Percentiles rank a stretch among this genome's conserved stretches.
Evolutionary conservation across 2,888 invertebrate genomes (phyloP).

Genomic region (Leptothorax acervorum): DNA sequence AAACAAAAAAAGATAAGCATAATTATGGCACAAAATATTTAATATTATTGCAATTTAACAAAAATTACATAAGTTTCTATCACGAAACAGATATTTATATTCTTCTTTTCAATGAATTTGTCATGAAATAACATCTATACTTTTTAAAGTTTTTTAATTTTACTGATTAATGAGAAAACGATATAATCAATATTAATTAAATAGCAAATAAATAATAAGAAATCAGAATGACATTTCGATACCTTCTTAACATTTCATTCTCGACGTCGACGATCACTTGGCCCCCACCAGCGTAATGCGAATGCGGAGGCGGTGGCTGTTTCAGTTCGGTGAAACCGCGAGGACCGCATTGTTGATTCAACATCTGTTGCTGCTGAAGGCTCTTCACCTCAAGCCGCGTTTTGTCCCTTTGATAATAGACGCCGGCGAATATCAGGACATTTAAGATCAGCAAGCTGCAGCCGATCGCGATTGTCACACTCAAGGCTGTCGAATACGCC

Average conservation of each 20-base stretch:
- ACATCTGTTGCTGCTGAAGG: slow-evolving; percentile 91
- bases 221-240: slow-evolving; percentile 10
- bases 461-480: slow-evolving; percentile 97
- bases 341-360: slow-evolving; percentile 90
- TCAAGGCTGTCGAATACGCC: slow-evolving; percentile 95
- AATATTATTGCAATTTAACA: not conserved
- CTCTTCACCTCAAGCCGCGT: slow-evolving; percentile 92
- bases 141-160: not conserved
- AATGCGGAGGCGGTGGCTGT: slow-evolving; percentile 89
- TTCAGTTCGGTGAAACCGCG: slow-evolving; percentile 86
- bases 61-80: not conserved
- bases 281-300: slow-evolving; percentile 92
- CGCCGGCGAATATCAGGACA: slow-evolving; percentile 96
- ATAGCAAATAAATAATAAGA: slow-evolving; percentile 5
- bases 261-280: slow-evolving; percentile 95
- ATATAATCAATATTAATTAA: not conserved
- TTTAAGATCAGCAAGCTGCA: slow-evolving; percentile 96
- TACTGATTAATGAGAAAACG: not conserved
- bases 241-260: slow-evolving; percentile 88
- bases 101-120: not conserved
- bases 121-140: not conserved
- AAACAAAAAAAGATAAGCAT: not conserved
- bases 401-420: slow-evolving; percentile 96
- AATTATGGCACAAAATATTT: not conserved
- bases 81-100: not conserved